A percentile compares a stretch with the other conserved stretches of the same genome.
Conservation (phyloP, 2,113 vertebrate species). For the Sander vitreus region DNA sequence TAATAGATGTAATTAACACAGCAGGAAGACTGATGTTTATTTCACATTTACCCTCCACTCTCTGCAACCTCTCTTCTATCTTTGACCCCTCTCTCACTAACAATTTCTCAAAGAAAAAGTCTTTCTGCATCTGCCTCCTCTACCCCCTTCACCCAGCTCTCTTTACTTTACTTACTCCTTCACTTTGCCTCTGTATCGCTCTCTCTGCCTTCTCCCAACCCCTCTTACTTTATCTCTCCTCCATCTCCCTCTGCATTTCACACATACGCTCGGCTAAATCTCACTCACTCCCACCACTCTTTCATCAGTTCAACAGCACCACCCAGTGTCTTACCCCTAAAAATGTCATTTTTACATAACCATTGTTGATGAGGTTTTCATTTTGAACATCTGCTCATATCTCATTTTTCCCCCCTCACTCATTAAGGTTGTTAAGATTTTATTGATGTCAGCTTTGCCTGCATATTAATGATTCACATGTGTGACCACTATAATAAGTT, state of each 20-base stretch:
- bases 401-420: slow-evolving; percentile 51
- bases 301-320: slow-evolving; percentile 74
- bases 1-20: slow-evolving; percentile 75
- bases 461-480: slow-evolving; percentile 72
- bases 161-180: slow-evolving; percentile 29
- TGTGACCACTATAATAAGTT: slow-evolving; percentile 58
- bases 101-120: slow-evolving; percentile 15
- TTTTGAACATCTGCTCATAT: slow-evolving; percentile 78
- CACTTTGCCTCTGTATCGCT: slow-evolving; percentile 27
- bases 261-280: neutral
- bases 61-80: neutral
- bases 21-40: slow-evolving; percentile 53
- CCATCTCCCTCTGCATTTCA: slow-evolving; percentile 18
- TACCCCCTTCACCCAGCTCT: neutral
- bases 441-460: slow-evolving; percentile 71
- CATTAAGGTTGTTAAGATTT: slow-evolving; percentile 71
- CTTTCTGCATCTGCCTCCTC: neutral
- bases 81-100: slow-evolving; percentile 28
- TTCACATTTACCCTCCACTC: slow-evolving; percentile 36
- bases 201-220: slow-evolving; percentile 7
- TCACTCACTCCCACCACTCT: neutral
- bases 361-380: slow-evolving; percentile 70
- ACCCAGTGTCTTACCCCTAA: slow-evolving; percentile 28
- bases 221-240: slow-evolving; percentile 29
- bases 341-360: slow-evolving; percentile 55